Percentiles rank a stretch among this genome's conserved stretches.
phyloP scores from a whole-genome alignment of 1,140 invertebrate genomes.

The Octopus sinensis region DNA sequence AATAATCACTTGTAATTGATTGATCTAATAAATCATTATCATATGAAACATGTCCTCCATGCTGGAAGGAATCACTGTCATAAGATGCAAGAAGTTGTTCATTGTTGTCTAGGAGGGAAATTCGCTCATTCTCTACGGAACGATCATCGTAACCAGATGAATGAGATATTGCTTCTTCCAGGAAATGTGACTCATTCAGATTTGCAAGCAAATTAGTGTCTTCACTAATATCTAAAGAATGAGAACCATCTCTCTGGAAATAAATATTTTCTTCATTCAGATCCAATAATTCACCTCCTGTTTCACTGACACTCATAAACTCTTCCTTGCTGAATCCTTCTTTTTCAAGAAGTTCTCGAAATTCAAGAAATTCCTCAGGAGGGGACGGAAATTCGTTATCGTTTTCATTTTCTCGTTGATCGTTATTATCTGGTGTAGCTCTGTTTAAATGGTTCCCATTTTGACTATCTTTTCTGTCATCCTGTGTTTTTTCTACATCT shows the following conservation, averaged over 20 bases:
- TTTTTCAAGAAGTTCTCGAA: background rate
- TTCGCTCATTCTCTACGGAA: background rate
- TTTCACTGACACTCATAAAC: background rate
- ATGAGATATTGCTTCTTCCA: background rate
- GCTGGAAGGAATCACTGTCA: background rate
- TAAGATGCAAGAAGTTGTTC: background rate
- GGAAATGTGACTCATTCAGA: background rate
- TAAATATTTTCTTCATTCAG: background rate
- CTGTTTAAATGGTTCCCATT: no score
- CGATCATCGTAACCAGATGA: background rate
- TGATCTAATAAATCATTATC: background rate
- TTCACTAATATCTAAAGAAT: background rate
- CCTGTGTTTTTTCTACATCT: background rate
- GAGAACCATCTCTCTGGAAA: background rate
- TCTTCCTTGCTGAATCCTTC: conserved; percentile 8
- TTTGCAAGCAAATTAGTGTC: background rate
- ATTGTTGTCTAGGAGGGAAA: background rate
- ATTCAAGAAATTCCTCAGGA: background rate
- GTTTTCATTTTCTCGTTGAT: no score
- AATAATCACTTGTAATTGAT: conserved; percentile 5
- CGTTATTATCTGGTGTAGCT: no score
- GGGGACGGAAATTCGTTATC: background rate
- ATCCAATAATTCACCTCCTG: background rate
- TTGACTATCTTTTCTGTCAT: no score
- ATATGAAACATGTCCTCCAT: background rate